A percentile compares a stretch with the other conserved stretches of the same genome.
Evolutionary conservation across 2,797 vertebrate genomes (phyloP).

Genomic region (Pseudopleuronectes americanus): DNA sequence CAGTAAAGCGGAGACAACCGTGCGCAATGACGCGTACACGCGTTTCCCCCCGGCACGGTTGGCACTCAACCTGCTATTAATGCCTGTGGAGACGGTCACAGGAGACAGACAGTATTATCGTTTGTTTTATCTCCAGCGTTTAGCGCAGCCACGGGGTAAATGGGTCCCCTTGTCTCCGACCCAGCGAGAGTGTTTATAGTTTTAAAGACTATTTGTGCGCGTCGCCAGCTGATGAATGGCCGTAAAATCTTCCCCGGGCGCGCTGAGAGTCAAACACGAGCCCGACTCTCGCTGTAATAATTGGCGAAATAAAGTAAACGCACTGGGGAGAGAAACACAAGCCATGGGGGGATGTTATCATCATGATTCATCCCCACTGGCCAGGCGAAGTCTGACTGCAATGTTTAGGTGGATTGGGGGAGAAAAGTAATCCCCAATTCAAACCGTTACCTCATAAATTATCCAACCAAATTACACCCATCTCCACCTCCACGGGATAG

Average conservation of each 20-base stretch:
- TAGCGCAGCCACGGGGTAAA: slow-evolving; percentile 92
- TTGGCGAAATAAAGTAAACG: slow-evolving; percentile 97
- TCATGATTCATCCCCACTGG: slow-evolving; percentile 81
- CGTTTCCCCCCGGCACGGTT: slow-evolving; percentile 63
- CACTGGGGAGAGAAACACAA: slow-evolving; percentile 55
- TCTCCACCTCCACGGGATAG: slow-evolving; percentile 10
- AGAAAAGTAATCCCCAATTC: background rate
- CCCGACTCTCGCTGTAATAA: slow-evolving; percentile 89
- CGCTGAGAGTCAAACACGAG: slow-evolving; percentile 92
- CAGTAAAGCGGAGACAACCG: slow-evolving; percentile 28
- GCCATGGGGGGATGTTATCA: slow-evolving; percentile 87
- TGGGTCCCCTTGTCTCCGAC: slow-evolving; percentile 91
- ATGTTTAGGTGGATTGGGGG: background rate
- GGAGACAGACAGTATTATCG: slow-evolving; percentile 98
- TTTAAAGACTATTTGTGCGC: slow-evolving; percentile 93
- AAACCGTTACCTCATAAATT: background rate
- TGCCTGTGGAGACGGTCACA: slow-evolving; percentile 91
- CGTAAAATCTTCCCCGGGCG: slow-evolving; percentile 89
- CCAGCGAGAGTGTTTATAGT: slow-evolving; percentile 95
- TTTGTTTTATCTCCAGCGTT: slow-evolving; percentile 96
- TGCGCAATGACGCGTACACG: slow-evolving; percentile 68
- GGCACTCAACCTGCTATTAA: slow-evolving; percentile 92
- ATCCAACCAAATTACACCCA: background rate
- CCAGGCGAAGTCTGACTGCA: slow-evolving; percentile 1
- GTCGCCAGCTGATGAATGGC: slow-evolving; percentile 97